Conservation (phyloP, 2,888 invertebrate species). For the Diarsia mendica region DNA sequence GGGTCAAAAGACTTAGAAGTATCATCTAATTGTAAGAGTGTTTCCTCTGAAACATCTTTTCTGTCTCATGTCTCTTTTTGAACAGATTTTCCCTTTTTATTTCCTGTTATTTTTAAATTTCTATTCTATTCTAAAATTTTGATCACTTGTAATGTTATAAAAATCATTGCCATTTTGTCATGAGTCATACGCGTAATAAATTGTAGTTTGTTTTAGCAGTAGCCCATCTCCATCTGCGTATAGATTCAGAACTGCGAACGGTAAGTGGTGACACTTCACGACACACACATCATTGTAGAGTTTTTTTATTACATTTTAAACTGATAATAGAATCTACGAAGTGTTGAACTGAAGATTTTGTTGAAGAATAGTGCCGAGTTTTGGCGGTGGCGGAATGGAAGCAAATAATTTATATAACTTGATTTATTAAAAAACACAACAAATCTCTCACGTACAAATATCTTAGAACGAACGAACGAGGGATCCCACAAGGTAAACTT, state of each 20-base stretch:
- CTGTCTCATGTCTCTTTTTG: background rate
- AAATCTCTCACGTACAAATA: no score
- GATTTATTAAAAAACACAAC: background rate
- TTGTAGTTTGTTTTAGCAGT: slow-evolving; percentile 86
- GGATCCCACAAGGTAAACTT: background rate
- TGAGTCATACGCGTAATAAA: slow-evolving; percentile 79
- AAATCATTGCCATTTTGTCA: slow-evolving; percentile 81
- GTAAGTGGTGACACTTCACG: slow-evolving; percentile 74
- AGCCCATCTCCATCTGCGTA: slow-evolving; percentile 79
- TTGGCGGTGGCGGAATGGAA: background rate
- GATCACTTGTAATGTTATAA: slow-evolving; percentile 12
- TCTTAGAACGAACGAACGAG: no score
- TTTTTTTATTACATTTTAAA: slow-evolving; percentile 53
- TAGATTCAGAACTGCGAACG: slow-evolving; percentile 66
- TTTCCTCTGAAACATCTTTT: background rate
- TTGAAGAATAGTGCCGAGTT: slow-evolving; percentile 1
- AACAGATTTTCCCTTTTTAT: background rate
- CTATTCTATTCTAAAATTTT: slow-evolving; percentile 3
- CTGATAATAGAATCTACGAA: slow-evolving; percentile 29
- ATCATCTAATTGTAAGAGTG: slow-evolving; percentile 12
- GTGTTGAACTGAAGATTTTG: slow-evolving; percentile 19
- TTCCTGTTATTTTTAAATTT: background rate
- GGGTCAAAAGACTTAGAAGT: slow-evolving; percentile 36
- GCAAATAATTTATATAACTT: background rate
- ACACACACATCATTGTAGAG: slow-evolving; percentile 63